phyloP scores from a whole-genome alignment of 2,797 vertebrate genomes.

The Sorex maritimensis region DNA sequence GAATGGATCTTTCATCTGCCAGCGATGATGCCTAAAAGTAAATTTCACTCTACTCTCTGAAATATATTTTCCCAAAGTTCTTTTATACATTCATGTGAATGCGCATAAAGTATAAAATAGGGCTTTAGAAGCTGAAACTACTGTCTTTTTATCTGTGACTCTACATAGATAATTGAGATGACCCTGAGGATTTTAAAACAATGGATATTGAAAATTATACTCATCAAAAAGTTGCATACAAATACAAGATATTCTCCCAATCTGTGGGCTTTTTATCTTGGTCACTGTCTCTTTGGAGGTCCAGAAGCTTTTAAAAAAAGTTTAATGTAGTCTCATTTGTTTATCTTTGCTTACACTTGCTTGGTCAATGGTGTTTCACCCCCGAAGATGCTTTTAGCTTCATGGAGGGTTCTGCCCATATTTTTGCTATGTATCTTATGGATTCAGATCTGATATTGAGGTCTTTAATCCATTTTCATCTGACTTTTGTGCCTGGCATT shows the following conservation, averaged over 20 bases:
- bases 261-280: background rate
- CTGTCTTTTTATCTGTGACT: background rate
- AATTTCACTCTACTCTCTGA: background rate
- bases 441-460: too few species aligned
- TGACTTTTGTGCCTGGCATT: too few species aligned
- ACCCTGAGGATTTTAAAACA: slow-evolving; percentile 21
- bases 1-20: background rate
- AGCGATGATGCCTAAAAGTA: background rate
- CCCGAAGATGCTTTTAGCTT: too few species aligned
- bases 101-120: slow-evolving; percentile 26
- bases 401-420: too few species aligned
- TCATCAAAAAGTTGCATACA: background rate
- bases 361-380: too few species aligned
- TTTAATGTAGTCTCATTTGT: too few species aligned
- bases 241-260: too few species aligned
- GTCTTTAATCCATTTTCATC: too few species aligned
- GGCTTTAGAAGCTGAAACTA: background rate
- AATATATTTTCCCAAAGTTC: background rate
- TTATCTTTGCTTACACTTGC: too few species aligned
- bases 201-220: slow-evolving; percentile 8
- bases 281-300: too few species aligned
- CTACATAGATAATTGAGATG: slow-evolving; percentile 1
- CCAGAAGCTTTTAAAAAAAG: too few species aligned
- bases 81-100: background rate
- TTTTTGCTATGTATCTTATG: too few species aligned